Base-by-base conservation (phyloP, 2,888 invertebrate genomes). In the Ochropacha duplaris region DNA sequence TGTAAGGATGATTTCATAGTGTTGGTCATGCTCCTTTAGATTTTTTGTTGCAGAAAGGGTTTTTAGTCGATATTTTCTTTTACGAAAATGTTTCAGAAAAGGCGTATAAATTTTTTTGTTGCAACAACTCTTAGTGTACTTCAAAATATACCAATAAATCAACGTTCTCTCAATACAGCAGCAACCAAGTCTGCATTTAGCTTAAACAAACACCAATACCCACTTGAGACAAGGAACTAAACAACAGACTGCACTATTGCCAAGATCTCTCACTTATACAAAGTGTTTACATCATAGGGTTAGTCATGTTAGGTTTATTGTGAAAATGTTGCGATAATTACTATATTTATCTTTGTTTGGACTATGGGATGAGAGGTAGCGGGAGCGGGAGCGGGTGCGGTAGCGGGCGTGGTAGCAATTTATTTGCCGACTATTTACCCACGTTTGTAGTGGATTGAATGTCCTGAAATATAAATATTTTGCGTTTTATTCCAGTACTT, bases 311-410 rank as follows among this genome's bases (percentile, higher is more conserved):
- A 9, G 31, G 16, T 50, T 50, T 52, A 50, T 56, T 54, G 49
- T 51, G 51, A 39, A 34, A 51, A 54, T 26, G 54, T 59, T 56
- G 56, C 57, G 54, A 50, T 60, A 57, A 54, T 60, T 55, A 57
- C 31, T 57, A 50, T 60, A 50, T 24, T 26, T 54, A 56, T 36
- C 24, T 54, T 12, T 11, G 51, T 54, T 8, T 44, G 57, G 36
- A 9, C 12, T 39, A 31, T 36, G 49, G 24, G 24, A 54, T 49
- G 26, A 50, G 56, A 54, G 54, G 49, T 49, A 26, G 57, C 49
- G 49, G 55, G 16, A 44, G 44, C 44, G 19, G 19, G 3, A 3
- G n/a, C 5, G n/a, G 6, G n/a, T n/a, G n/a, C n/a, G n/a, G n/a
- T n/a, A n/a, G n/a, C n/a, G n/a, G n/a, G n/a, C n/a, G n/a, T n/a